A percentile compares a stretch with the other conserved stretches of the same genome.
phyloP scores from a whole-genome alignment of 2,888 invertebrate species.

The Biston betularia region DNA sequence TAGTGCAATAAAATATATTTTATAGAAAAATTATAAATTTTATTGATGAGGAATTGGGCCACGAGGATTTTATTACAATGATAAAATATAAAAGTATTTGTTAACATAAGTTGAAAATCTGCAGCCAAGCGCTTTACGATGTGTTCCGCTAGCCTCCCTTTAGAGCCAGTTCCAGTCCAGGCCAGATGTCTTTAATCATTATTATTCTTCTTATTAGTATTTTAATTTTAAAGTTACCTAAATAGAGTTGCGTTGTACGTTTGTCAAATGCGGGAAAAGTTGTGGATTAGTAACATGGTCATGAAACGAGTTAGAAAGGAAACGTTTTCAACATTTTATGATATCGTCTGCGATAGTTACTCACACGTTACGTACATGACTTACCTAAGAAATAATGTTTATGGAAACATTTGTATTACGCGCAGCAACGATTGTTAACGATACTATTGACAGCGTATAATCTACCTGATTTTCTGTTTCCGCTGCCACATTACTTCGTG shows the following conservation, averaged over 20 bases:
- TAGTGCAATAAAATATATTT: too few relatives aligned
- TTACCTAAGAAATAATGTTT: constrained; percentile 56
- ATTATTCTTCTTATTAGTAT: not conserved
- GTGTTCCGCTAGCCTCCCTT: too few relatives aligned
- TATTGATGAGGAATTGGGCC: too few relatives aligned
- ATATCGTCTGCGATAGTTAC: constrained; percentile 27
- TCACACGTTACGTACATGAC: constrained; percentile 42
- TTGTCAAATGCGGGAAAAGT: not conserved
- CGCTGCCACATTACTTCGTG: constrained; percentile 29
- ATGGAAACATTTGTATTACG: constrained; percentile 48
- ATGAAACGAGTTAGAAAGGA: constrained; percentile 8
- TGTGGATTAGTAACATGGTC: not conserved
- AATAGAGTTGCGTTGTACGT: not conserved
- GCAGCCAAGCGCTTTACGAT: too few relatives aligned
- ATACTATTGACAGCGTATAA: constrained; percentile 32
- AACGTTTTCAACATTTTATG: constrained; percentile 14
- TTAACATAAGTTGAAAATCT: too few relatives aligned
- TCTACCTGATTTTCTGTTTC: constrained; percentile 47
- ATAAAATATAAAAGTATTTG: too few relatives aligned
- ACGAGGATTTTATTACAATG: too few relatives aligned
- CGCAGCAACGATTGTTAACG: constrained; percentile 28
- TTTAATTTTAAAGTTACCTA: not conserved
- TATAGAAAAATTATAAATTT: too few relatives aligned
- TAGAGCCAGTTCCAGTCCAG: too few relatives aligned
- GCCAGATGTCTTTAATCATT: too few relatives aligned